Evolutionary conservation across 2,797 vertebrate species (phyloP).

Genomic region (Perodicticus potto): DNA sequence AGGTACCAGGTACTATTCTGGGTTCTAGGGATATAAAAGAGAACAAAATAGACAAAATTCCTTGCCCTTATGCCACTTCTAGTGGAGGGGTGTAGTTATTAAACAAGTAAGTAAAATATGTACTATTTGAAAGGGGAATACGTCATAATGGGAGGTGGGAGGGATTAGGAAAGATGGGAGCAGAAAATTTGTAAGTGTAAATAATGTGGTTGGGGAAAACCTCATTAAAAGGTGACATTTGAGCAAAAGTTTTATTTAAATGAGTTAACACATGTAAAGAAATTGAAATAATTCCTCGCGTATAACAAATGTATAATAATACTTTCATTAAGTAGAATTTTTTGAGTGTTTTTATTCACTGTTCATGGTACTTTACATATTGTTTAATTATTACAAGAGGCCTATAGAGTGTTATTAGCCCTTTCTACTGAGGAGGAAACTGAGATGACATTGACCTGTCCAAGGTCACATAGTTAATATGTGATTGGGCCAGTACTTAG

Average conservation of each 20-base stretch:
- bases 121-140: constrained; percentile 19
- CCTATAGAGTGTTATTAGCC: background rate
- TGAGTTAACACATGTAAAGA: background rate
- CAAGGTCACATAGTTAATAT: background rate
- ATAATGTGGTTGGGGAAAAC: background rate
- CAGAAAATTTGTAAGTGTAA: constrained; percentile 26
- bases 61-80: background rate
- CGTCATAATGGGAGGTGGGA: background rate
- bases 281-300: background rate
- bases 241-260: constrained; percentile 27
- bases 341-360: background rate
- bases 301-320: background rate
- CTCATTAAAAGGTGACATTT: background rate
- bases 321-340: background rate
- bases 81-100: background rate
- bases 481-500: background rate
- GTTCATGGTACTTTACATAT: constrained; percentile 14
- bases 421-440: constrained; percentile 15
- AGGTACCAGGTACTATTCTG: background rate
- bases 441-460: background rate
- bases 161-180: background rate
- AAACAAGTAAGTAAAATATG: constrained; percentile 39
- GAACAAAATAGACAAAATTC: background rate
- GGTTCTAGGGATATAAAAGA: background rate
- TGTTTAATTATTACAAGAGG: constrained; percentile 1